These are phyloP conservation scores for Junonia oenone DNA, from an alignment of 2,888 invertebrate species.

Conservation along the genomic window DNA sequence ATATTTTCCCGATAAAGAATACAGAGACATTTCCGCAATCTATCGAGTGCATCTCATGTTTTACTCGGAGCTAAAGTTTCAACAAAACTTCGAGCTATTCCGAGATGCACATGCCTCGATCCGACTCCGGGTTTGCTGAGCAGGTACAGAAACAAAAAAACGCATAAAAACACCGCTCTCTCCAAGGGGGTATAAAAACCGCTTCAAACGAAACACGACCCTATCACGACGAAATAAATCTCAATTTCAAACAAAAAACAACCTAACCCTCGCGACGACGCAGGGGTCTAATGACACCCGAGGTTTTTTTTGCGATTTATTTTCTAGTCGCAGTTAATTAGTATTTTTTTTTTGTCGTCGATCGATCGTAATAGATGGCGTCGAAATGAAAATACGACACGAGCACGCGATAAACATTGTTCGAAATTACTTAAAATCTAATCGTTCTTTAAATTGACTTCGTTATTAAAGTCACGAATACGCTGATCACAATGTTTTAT, in stretches of 20 bases:
- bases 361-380: constrained; percentile 27
- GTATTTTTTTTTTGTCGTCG: constrained; percentile 40
- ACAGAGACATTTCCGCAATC: constrained; percentile 19
- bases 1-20: constrained; percentile 14
- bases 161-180: constrained; percentile 44
- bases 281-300: constrained; percentile 71
- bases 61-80: constrained; percentile 17
- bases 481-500: constrained; percentile 7
- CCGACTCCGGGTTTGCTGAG: constrained; percentile 35
- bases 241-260: constrained; percentile 4
- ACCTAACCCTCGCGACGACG: constrained; percentile 34
- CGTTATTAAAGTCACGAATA: constrained; percentile 28
- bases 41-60: constrained; percentile 25
- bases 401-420: constrained; percentile 22
- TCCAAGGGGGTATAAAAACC: constrained; percentile 36
- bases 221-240: constrained; percentile 22
- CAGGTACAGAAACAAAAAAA: constrained; percentile 62
- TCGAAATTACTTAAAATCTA: constrained; percentile 15
- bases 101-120: constrained; percentile 26
- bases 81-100: constrained; percentile 18
- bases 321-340: constrained; percentile 59
- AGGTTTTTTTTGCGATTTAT: constrained; percentile 46
- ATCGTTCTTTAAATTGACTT: constrained; percentile 12
- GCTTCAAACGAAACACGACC: constrained; percentile 28
- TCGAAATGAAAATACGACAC: constrained; percentile 16